A percentile compares a stretch with the other conserved stretches of the same genome.
phyloP scores from a whole-genome alignment of 1,140 invertebrate genomes.

The Anastrepha ludens region DNA sequence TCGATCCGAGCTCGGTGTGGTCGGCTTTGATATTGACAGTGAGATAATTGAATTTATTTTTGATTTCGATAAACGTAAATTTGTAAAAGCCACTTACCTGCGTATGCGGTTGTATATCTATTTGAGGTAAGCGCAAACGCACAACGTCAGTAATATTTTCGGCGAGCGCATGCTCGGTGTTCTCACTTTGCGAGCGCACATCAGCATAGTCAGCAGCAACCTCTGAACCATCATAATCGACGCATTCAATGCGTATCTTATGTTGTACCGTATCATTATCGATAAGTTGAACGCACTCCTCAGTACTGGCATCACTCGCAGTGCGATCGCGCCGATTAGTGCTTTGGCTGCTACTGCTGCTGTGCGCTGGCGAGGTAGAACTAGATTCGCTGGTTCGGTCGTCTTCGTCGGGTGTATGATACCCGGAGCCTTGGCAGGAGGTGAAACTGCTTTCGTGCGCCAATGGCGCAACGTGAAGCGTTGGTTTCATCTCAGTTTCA shows the following conservation, averaged over 20 bases:
- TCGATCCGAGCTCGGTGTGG: constrained; percentile 88
- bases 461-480: constrained; percentile 73
- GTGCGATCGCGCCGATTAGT: constrained; percentile 3
- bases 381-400: constrained; percentile 62
- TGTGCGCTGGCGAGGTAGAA: constrained; percentile 61
- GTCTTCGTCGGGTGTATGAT: constrained; percentile 76
- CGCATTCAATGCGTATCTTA: constrained; percentile 37
- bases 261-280: constrained; percentile 41
- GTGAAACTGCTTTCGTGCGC: constrained; percentile 77
- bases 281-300: constrained; percentile 36
- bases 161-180: constrained; percentile 26
- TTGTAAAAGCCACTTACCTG: constrained; percentile 54
- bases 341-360: constrained; percentile 60
- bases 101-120: constrained; percentile 41
- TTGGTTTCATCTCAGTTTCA: not conserved
- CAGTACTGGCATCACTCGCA: not conserved
- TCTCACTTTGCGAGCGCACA: constrained; percentile 66
- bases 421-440: constrained; percentile 77
- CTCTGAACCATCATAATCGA: constrained; percentile 19
- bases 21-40: constrained; percentile 74
- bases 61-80: not conserved
- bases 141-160: not conserved
- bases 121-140: constrained; percentile 41
- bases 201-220: constrained; percentile 61
- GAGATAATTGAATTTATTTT: not conserved